Evolutionary conservation across 1,140 invertebrate species (phyloP), one percentile per base, ranked within the genome.

Genomic region (Drosophila littoralis): DNA sequence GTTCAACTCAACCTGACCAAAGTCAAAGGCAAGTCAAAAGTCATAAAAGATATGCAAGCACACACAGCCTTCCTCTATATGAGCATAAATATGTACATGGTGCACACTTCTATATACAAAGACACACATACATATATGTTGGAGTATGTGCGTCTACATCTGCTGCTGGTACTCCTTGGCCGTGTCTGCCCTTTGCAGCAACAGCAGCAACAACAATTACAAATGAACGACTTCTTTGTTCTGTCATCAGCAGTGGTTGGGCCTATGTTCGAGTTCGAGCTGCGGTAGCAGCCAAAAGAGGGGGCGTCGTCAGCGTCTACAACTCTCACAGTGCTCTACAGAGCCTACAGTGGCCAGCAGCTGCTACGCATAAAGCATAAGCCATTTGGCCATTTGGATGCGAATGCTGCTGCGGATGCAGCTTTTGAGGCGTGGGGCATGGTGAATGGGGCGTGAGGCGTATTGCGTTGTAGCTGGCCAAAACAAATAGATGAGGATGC

Each of bases 161-260:
- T 64, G 67, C 67, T 72, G 40, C 65, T 75, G 61, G 75, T 77
- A 88, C 82, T 86, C 79, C 79, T 88, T 76, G 78, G 63, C 59
- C 59, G 68, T 61, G 60, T 70, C 60, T 77, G 76, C 43, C 65
- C 66, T 88, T 86, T 86, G 82, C 82, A 76, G 54, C 75, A 73
- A 67, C 59, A 67, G 54, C 77, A 66, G 55, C 71, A 73, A 86
- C 81, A 90, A 84, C 80, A 91, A 91, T 91, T 89, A 91, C 88
- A 91, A 91, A 91, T 91, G 89, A 88, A 91, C 83, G 82, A 91
- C 82, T 89, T 84, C 88, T 91, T 91, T 91, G 89, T 90, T 82
- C 88, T 91, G 88, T 91, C 88, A 91, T 88, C 88, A 91, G 88
- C 45, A 70, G 68, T 71, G 64, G 59, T 55, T 75, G 77, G 54